These are phyloP conservation scores for Listronotus bonariensis DNA, from an alignment of 1,140 invertebrate species.

Conservation along the genomic window DNA sequence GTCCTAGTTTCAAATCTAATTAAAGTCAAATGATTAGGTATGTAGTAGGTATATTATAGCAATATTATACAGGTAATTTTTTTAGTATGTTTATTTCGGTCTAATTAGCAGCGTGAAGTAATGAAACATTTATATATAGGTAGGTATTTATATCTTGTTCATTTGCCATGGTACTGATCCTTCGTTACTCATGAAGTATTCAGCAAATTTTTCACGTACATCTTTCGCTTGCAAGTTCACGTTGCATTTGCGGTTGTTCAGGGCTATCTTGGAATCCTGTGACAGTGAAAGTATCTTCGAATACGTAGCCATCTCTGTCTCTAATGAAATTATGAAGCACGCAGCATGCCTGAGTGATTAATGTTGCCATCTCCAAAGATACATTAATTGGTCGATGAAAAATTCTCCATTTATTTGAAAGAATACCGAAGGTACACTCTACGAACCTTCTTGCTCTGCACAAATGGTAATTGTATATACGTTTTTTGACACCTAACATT, in stretches of 20 bases:
- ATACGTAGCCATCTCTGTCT: neutral
- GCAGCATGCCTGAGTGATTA: too few relatives aligned
- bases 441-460: neutral
- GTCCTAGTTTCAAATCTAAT: too few relatives aligned
- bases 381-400: conserved; percentile 3
- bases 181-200: neutral
- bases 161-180: conserved; percentile 3
- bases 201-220: neutral
- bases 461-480: conserved; percentile 1
- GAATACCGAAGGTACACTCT: too few relatives aligned
- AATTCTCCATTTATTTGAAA: too few relatives aligned
- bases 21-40: too few relatives aligned
- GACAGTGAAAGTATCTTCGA: too few relatives aligned
- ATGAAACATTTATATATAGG: too few relatives aligned
- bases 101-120: too few relatives aligned
- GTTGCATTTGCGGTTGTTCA: neutral
- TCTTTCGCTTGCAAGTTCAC: neutral
- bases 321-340: neutral
- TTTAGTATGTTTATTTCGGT: too few relatives aligned
- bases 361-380: neutral
- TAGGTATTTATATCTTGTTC: too few relatives aligned
- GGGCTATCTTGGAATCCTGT: neutral
- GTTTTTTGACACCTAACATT: neutral
- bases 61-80: too few relatives aligned
- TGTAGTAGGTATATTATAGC: too few relatives aligned